phyloP scores from a whole-genome alignment of 2,888 invertebrate species.

The Melieria crassipennis region DNA sequence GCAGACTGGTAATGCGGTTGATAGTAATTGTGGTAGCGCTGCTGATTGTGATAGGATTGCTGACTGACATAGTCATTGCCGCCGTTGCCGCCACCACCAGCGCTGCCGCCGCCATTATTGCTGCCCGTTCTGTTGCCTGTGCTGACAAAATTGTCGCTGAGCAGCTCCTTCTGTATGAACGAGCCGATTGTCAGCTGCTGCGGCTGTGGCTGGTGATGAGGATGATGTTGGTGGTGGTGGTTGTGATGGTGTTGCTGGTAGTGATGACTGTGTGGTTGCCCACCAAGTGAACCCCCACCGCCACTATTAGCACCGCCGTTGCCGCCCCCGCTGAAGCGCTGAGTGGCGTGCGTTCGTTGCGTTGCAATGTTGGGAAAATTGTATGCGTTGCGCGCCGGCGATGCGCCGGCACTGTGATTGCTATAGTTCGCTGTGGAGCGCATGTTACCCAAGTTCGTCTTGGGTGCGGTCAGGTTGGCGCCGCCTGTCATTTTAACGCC shows the following conservation, averaged over 20 bases:
- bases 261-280: slow-evolving; percentile 25
- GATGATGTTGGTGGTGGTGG: slow-evolving; percentile 26
- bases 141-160: slow-evolving; percentile 42
- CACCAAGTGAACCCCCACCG: background rate
- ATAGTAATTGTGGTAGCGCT: slow-evolving; percentile 38
- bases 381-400: slow-evolving; percentile 33
- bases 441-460: slow-evolving; percentile 20
- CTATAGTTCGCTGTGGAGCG: slow-evolving; percentile 13
- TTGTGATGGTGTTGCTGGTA: slow-evolving; percentile 36
- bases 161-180: slow-evolving; percentile 57
- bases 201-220: slow-evolving; percentile 49
- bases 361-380: slow-evolving; percentile 28
- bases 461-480: slow-evolving; percentile 30
- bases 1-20: slow-evolving; percentile 39
- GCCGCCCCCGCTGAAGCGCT: slow-evolving; percentile 31
- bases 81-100: slow-evolving; percentile 9
- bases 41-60: slow-evolving; percentile 34
- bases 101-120: background rate
- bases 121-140: background rate
- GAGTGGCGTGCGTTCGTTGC: slow-evolving; percentile 32
- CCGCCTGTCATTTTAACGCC: slow-evolving; percentile 54
- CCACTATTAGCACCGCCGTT: slow-evolving; percentile 20
- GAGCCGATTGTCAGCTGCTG: slow-evolving; percentile 59
- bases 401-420: slow-evolving; percentile 21
- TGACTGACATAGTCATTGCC: slow-evolving; percentile 26